Conservation (phyloP, 2,113 vertebrate genomes). For the Nipponia nippon region DNA sequence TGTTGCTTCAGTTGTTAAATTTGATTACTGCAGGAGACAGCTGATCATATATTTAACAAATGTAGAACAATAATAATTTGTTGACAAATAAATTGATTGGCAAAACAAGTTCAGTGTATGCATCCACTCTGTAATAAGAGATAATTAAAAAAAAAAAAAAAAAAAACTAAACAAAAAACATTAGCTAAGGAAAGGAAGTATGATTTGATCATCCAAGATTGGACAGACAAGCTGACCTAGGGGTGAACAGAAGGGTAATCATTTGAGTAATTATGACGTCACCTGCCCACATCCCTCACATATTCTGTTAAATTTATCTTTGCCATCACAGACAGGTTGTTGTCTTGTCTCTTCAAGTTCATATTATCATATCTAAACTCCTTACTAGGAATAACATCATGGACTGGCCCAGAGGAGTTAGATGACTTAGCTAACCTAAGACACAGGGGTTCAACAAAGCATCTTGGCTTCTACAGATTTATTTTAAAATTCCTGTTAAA, state of each 20-base stretch:
- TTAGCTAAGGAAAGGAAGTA: neutral
- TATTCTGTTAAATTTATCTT: neutral
- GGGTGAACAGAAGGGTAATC: neutral
- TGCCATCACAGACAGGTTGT: neutral
- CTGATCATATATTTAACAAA: neutral
- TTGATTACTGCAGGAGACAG: neutral
- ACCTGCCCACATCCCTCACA: neutral
- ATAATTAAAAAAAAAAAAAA: neutral
- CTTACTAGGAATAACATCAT: neutral
- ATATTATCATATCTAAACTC: neutral
- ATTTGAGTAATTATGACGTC: neutral
- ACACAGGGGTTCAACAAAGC: neutral
- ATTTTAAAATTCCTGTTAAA: neutral
- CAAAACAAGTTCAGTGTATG: neutral
- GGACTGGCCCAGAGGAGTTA: neutral
- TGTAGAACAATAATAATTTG: neutral
- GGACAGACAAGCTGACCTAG: neutral
- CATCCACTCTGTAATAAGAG: neutral
- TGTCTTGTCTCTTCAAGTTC: neutral
- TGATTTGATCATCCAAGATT: neutral
- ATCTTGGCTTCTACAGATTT: neutral
- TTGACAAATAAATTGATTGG: neutral
- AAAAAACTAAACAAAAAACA: neutral
- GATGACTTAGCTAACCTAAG: neutral
- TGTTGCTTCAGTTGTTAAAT: neutral